Base-by-base conservation (phyloP, 64 coral and sea anemone species). In the Stylophora pistillata region DNA sequence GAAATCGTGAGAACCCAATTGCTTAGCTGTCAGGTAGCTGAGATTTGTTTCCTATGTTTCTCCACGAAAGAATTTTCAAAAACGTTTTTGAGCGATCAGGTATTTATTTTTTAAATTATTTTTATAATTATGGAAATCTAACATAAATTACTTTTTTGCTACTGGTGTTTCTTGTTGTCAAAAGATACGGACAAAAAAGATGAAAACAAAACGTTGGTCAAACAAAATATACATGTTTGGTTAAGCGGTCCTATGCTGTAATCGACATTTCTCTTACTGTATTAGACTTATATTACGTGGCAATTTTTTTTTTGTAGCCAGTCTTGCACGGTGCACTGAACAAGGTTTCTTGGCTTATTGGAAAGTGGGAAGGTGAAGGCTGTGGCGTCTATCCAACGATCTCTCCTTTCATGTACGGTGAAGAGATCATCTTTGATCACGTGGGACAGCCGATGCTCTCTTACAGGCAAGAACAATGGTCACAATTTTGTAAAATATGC, bases 401-500 rank as follows among this genome's bases (percentile, higher is more conserved):
- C 26, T 81, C 78, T 10, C 95, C 95, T 29, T 97, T 97, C 37
- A 77, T 30, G 60, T 97, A 97, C 63, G 79, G 66, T 59, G 95
- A 97, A 33, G 91, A 93, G 60, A 71, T 97, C 47, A 78, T 74
- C 16, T 97, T 97, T 84, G 70, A 90, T 29, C 90, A 97, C 37
- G 59, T 90, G n/a, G 95, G 95, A 17, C 86, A 93, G 74, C 95
- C 95, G n/a, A 90, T 93, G 89, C 82, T 97, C 23, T 87, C 82
- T 34, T 97, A 93, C 77, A 82, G 84, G 95, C 93, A 72, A 93
- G 91, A 72, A 32, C 16, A 18, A 34, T 47, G 55, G 27, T 30
- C 6, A 16, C 6, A 34, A 29, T 25, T 30, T 55, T 76, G 0
- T 56, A 20, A 55, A 23, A 21, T 21, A 21, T 4, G 23, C 23